These are phyloP conservation scores for Bubo blakistoni DNA, from an alignment of 2,113 vertebrate species.

Conservation along the genomic window DNA sequence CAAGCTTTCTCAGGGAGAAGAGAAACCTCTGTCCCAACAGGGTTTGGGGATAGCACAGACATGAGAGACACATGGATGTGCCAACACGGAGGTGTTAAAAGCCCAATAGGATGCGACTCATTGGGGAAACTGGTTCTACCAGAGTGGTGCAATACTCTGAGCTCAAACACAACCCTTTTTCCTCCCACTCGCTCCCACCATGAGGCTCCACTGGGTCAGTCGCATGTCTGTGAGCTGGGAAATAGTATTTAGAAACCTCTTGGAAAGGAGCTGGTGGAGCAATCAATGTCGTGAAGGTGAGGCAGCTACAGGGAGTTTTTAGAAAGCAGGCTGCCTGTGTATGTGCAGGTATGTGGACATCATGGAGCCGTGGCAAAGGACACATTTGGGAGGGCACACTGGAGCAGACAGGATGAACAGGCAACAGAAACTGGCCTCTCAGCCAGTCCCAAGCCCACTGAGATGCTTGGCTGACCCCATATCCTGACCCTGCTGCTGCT, in stretches of 20 bases:
- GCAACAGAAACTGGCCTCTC: not conserved
- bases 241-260: not conserved
- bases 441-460: not conserved
- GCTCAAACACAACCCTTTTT: not conserved
- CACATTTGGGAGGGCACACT: not conserved
- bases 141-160: not conserved
- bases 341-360: rapidly evolving
- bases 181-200: not conserved
- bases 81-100: not conserved
- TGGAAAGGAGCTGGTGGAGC: not conserved
- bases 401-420: not conserved
- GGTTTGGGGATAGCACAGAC: not conserved
- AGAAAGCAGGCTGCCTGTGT: not conserved
- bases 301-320: rapidly evolving
- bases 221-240: not conserved
- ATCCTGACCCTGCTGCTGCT: not conserved
- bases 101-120: not conserved
- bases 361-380: not conserved
- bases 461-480: not conserved
- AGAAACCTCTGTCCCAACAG: not conserved
- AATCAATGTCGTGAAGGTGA: not conserved
- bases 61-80: not conserved
- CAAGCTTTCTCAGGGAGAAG: not conserved
- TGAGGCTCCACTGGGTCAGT: not conserved
- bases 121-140: not conserved